Evolutionary conservation across 2,113 vertebrate genomes (phyloP).

Genomic region (Istiophorus platypterus): DNA sequence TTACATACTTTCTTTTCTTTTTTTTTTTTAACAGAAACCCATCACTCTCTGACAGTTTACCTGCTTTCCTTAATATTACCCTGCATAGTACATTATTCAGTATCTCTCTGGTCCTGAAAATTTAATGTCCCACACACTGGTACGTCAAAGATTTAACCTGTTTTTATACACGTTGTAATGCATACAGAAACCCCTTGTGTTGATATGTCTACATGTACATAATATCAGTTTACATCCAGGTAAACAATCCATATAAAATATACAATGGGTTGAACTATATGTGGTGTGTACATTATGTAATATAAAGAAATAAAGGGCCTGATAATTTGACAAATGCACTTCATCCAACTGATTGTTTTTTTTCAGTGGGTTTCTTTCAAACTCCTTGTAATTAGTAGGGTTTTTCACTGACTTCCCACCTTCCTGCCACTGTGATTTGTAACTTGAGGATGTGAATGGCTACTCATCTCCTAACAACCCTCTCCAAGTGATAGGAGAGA

Average conservation of each 20-base stretch:
- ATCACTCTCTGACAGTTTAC: not conserved
- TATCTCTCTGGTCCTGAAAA: slow-evolving; percentile 17
- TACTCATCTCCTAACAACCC: slow-evolving; percentile 73
- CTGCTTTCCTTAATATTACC: slow-evolving; percentile 10
- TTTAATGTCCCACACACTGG: slow-evolving; percentile 3
- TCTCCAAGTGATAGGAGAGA: slow-evolving; percentile 77
- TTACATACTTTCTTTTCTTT: slow-evolving; percentile 18
- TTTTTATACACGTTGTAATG: slow-evolving; percentile 20
- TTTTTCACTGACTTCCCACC: slow-evolving; percentile 9
- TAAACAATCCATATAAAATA: slow-evolving; percentile 56
- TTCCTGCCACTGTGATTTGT: slow-evolving; percentile 46
- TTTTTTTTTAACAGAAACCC: slow-evolving; percentile 26
- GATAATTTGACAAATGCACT: slow-evolving; percentile 30
- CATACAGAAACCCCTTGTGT: slow-evolving; percentile 13
- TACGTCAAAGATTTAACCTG: slow-evolving; percentile 24
- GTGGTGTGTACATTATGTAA: slow-evolving; percentile 52
- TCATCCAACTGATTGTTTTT: not conserved
- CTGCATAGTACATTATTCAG: not conserved
- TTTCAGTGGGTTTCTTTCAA: slow-evolving; percentile 6
- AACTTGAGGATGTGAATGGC: slow-evolving; percentile 63
- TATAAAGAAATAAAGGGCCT: slow-evolving; percentile 68
- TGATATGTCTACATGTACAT: slow-evolving; percentile 28
- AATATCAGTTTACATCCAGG: slow-evolving; percentile 28
- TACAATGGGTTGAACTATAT: slow-evolving; percentile 36
- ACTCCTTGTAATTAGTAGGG: too few species aligned